Conservation (phyloP, 1,140 invertebrate species). For the Periplaneta americana region DNA sequence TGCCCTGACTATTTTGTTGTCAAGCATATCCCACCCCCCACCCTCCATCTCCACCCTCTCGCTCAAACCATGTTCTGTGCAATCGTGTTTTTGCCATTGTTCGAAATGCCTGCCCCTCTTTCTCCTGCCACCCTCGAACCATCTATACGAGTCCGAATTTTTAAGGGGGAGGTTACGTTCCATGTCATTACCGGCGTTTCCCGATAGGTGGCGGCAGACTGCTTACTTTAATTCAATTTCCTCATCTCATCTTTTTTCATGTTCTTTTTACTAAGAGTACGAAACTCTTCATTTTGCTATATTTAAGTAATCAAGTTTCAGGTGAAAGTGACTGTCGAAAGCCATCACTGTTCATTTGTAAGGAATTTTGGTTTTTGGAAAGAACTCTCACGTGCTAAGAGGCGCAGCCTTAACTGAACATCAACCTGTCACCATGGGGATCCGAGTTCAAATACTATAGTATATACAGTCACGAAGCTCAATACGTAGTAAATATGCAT, state of each 20-base stretch:
- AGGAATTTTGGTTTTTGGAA: neutral
- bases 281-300: neutral
- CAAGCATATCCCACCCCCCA: neutral
- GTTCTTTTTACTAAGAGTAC: neutral
- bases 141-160: neutral
- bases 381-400: too few relatives aligned
- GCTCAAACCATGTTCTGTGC: neutral
- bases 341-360: neutral
- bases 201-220: neutral
- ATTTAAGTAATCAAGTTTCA: neutral
- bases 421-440: too few relatives aligned
- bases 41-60: neutral
- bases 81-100: neutral
- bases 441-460: too few relatives aligned
- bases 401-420: too few relatives aligned
- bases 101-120: neutral
- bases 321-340: neutral
- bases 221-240: neutral
- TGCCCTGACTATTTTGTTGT: neutral
- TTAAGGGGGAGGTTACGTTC: neutral
- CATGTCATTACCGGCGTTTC: neutral
- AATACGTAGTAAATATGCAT: too few relatives aligned
- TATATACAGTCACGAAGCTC: too few relatives aligned
- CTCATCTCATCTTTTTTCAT: neutral
- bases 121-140: neutral